Evolutionary conservation across 2,113 vertebrate genomes (phyloP).

Genomic region (Pelecanoides urinatrix): DNA sequence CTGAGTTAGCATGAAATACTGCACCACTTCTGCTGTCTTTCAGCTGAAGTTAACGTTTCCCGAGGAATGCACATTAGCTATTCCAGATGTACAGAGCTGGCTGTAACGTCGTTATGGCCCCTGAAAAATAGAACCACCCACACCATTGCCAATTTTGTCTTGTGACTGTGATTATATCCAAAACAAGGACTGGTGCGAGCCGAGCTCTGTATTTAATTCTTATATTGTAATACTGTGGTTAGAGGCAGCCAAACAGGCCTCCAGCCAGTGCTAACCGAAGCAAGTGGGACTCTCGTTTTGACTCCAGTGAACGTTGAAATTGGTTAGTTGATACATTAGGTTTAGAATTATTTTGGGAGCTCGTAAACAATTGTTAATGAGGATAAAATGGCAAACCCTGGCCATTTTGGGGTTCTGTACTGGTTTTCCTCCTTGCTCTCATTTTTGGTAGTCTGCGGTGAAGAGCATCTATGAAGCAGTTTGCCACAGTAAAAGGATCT

Average conservation of each 20-base stretch:
- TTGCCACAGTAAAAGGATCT: neutral
- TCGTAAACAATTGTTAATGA: slow-evolving; percentile 22
- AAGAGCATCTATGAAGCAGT: neutral
- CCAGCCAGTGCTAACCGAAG: neutral
- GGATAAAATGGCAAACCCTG: neutral
- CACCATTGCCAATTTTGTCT: slow-evolving; percentile 45
- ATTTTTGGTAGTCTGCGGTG: neutral
- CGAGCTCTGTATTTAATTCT: slow-evolving; percentile 60
- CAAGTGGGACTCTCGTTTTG: neutral
- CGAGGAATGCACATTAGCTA: slow-evolving; percentile 46
- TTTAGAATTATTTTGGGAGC: neutral
- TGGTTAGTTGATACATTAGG: neutral
- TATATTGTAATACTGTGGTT: slow-evolving; percentile 56
- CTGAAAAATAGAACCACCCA: slow-evolving; percentile 64
- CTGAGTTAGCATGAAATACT: neutral
- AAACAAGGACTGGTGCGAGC: slow-evolving; percentile 44
- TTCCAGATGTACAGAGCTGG: slow-evolving; percentile 53
- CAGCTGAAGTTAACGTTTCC: slow-evolving; percentile 27
- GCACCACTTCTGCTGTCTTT: neutral
- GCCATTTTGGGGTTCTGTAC: neutral
- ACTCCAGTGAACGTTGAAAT: neutral
- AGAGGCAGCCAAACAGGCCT: slow-evolving; percentile 24
- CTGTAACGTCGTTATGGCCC: slow-evolving; percentile 7
- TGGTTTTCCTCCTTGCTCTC: neutral
- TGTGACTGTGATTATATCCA: slow-evolving; percentile 61